Evolutionary conservation across 2,113 vertebrate genomes (phyloP).

Genomic region (Buteo buteo): DNA sequence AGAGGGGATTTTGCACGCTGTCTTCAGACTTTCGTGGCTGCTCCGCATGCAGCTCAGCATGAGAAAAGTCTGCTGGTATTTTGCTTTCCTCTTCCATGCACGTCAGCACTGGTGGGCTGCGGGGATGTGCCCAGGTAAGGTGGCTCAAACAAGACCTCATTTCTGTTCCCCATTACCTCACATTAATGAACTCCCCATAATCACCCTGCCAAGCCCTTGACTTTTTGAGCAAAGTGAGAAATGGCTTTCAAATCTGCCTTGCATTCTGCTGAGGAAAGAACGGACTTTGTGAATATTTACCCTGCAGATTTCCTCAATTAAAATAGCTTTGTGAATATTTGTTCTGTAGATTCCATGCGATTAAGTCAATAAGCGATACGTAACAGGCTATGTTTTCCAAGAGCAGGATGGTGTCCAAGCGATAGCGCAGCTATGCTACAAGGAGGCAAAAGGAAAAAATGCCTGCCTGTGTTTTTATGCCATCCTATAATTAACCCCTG

Average conservation of each 20-base stretch:
- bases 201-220: not conserved
- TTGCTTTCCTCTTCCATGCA: not conserved
- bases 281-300: not conserved
- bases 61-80: not conserved
- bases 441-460: not conserved
- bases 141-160: not conserved
- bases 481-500: not conserved
- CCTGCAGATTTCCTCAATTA: not conserved
- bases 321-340: not conserved
- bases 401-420: not conserved
- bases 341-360: not conserved
- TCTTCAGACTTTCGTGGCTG: not conserved
- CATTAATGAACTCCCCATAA: not conserved
- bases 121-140: not conserved
- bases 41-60: not conserved
- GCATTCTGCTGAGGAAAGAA: not conserved
- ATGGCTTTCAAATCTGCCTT: not conserved
- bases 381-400: not conserved
- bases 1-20: not conserved
- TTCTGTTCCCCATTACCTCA: not conserved
- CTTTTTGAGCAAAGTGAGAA: not conserved
- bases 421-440: rapidly evolving
- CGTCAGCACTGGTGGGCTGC: not conserved
- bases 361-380: not conserved
- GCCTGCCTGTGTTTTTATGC: not conserved